Base-by-base conservation (phyloP, 2,888 invertebrate species). In the Pheosia tremula region DNA sequence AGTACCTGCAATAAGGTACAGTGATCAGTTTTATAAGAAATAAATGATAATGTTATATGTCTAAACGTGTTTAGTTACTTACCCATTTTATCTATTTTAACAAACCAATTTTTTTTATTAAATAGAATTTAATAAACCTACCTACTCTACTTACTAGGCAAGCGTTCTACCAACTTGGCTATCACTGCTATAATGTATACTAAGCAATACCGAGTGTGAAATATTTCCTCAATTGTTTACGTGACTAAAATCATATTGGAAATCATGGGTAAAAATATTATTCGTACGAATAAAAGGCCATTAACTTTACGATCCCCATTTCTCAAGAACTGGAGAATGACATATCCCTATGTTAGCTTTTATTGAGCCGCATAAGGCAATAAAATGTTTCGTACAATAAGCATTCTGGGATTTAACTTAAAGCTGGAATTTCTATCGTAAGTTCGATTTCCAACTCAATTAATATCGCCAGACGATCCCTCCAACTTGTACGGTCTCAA, bases 181-280 rank as follows among this genome's bases (percentile, higher is more conserved):
- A 24, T 24, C 24, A 24, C 24, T 24, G 24, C 24, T 24, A 24
- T 24, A 24, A 24, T 24, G 24, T 24, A 24, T 58, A 38, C 50
- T 13, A 13, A n/a, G 24, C 43, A 7, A 55, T 57, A 59, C 13
- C 24, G 49, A 13, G 59, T 68, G 56, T 59, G 57, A 54, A 59
- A 64, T 68, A 62, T 55, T 64, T 68, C 57, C 56, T 54, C 63
- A 68, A 74, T 64, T 64, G 63, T 60, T 59, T 56, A 65, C 71
- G 74, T 71, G 72, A 57, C 59, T 56, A 1, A 66, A 68, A 62
- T 71, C n/a, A 3, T 11, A n/a, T 58, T 63, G 52, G 38, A 39
- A 37, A 56, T 8, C 11, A 47, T 56, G 60, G 60, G 57, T 47
- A 8, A 41, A 43, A 7, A 66, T 57, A 60, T 61, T 54, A 54